phyloP scores from a whole-genome alignment of 2,888 invertebrate genomes.

The Heliothis peltigera region DNA sequence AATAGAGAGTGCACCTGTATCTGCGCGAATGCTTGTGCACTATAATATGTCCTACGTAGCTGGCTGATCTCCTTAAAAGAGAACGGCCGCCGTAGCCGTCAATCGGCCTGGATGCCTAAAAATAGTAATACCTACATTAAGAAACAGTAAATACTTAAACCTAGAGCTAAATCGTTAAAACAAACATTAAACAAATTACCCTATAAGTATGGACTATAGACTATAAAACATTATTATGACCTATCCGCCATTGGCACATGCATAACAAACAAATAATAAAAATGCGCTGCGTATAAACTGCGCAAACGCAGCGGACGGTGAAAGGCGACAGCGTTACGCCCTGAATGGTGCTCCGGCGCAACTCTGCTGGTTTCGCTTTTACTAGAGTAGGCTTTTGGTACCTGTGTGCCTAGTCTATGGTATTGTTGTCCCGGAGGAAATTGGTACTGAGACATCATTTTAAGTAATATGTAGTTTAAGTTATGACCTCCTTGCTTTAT shows the following conservation, averaged over 20 bases:
- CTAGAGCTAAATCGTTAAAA: constrained; percentile 4
- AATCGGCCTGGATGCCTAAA: neutral
- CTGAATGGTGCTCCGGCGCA: constrained; percentile 64
- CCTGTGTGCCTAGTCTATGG: neutral
- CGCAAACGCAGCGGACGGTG: constrained; percentile 63
- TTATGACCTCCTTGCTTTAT: too few species aligned
- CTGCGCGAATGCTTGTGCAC: too few species aligned
- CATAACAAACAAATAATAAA: constrained; percentile 17
- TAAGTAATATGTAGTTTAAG: too few species aligned
- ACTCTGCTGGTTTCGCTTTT: constrained; percentile 70
- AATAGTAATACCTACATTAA: neutral
- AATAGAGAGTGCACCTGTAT: too few species aligned
- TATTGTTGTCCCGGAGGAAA: neutral
- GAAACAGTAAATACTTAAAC: neutral
- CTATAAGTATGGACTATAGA: constrained; percentile 5
- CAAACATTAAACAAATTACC: constrained; percentile 20
- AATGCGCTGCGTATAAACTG: constrained; percentile 44
- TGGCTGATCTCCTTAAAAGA: too few species aligned
- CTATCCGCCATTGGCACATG: constrained; percentile 16
- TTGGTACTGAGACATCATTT: neutral
- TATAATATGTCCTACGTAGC: too few species aligned
- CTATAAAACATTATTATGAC: constrained; percentile 24
- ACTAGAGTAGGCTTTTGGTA: constrained; percentile 36
- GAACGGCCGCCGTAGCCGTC: too few species aligned
- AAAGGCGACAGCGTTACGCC: constrained; percentile 72